phyloP scores from a whole-genome alignment of 2,888 invertebrate species.

The Amblyteles armatorius region DNA sequence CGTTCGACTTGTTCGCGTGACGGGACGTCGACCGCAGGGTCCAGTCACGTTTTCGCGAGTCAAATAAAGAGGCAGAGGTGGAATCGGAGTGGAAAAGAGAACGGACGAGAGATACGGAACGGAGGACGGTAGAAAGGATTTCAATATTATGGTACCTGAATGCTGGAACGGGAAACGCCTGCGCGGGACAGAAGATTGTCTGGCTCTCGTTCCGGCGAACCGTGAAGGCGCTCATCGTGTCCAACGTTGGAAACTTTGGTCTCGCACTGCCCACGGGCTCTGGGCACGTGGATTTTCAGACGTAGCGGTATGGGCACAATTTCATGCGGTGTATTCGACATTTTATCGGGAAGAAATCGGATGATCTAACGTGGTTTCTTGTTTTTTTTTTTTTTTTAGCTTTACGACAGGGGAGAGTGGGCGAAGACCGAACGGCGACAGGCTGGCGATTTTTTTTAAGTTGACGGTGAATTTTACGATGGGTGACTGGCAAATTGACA shows the following conservation, averaged over 20 bases:
- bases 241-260: conserved; percentile 86
- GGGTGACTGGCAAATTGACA: too few relatives aligned
- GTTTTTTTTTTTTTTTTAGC: background rate
- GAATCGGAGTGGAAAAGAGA: conserved; percentile 37
- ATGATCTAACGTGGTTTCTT: background rate
- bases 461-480: too few relatives aligned
- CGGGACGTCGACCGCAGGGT: conserved; percentile 53
- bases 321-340: background rate
- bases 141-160: conserved; percentile 83
- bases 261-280: conserved; percentile 87
- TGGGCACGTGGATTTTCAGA: conserved; percentile 72
- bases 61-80: conserved; percentile 15
- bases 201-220: conserved; percentile 68
- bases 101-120: conserved; percentile 26
- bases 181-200: conserved; percentile 84
- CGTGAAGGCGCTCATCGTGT: conserved; percentile 74
- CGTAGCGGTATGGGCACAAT: background rate
- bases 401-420: too few relatives aligned
- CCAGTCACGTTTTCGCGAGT: conserved; percentile 25
- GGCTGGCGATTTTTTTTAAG: too few relatives aligned
- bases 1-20: conserved; percentile 54
- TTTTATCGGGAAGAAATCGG: conserved; percentile 5
- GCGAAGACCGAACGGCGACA: too few relatives aligned
- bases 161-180: conserved; percentile 84
- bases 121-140: conserved; percentile 45